These are phyloP conservation scores for Xylota segnis DNA, from an alignment of 2,888 invertebrate genomes.

Conservation along the genomic window DNA sequence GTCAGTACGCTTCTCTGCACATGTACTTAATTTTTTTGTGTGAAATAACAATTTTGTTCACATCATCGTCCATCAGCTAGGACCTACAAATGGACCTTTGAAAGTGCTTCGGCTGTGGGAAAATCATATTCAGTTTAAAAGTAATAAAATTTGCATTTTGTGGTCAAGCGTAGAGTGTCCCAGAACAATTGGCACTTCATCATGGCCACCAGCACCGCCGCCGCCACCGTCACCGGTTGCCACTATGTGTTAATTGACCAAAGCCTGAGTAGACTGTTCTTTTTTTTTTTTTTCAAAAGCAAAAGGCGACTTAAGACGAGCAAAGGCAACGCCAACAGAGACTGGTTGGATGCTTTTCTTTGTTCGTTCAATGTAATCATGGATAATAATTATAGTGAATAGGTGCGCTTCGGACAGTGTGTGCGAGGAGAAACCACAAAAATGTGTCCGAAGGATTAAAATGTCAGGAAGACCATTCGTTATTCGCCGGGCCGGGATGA, in stretches of 20 bases:
- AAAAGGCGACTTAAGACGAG: slow-evolving; percentile 13
- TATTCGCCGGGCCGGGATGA: slow-evolving; percentile 77
- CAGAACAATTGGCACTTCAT: slow-evolving; percentile 73
- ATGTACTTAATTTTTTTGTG: slow-evolving; percentile 17
- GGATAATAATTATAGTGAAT: slow-evolving; percentile 77
- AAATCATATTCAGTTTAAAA: slow-evolving; percentile 37
- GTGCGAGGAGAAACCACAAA: slow-evolving; percentile 77
- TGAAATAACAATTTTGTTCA: slow-evolving; percentile 54
- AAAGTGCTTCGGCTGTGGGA: slow-evolving; percentile 33
- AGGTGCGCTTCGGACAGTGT: slow-evolving; percentile 71
- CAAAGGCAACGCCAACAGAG: slow-evolving; percentile 22
- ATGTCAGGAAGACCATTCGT: slow-evolving; percentile 79
- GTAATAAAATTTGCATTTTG: slow-evolving; percentile 75
- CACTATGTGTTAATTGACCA: slow-evolving; percentile 70
- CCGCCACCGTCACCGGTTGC: slow-evolving; percentile 29
- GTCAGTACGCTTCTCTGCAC: slow-evolving; percentile 1
- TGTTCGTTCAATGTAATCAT: slow-evolving; percentile 69
- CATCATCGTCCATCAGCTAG: slow-evolving; percentile 53
- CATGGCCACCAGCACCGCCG: slow-evolving; percentile 48
- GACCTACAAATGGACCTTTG: slow-evolving; percentile 22
- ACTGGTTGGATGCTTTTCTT: slow-evolving; percentile 58
- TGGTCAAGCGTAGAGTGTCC: slow-evolving; percentile 67
- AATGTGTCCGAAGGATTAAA: slow-evolving; percentile 79
- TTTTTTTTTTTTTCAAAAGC: slow-evolving; percentile 18
- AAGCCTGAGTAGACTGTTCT: slow-evolving; percentile 38